These are phyloP conservation scores for Atta colombica DNA, from an alignment of 1,140 invertebrate species.

Conservation along the genomic window DNA sequence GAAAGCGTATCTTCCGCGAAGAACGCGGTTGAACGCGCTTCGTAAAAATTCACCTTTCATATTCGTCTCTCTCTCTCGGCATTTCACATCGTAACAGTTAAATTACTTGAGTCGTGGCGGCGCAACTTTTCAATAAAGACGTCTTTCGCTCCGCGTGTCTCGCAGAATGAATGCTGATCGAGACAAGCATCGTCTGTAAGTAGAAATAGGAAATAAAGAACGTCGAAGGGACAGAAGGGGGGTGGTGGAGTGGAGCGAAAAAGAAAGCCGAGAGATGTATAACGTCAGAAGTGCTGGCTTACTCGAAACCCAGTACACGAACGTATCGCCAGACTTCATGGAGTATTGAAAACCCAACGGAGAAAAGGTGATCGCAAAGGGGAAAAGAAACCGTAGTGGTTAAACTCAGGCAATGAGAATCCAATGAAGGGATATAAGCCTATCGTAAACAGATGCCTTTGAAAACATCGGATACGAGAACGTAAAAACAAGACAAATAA, in stretches of 20 bases:
- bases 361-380: conserved; percentile 14
- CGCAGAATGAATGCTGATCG: conserved; percentile 62
- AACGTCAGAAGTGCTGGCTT: conserved; percentile 56
- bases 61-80: conserved; percentile 42
- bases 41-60: conserved; percentile 38
- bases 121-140: conserved; percentile 57
- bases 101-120: conserved; percentile 35
- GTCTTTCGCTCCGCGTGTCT: conserved; percentile 37
- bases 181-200: conserved; percentile 70
- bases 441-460: conserved; percentile 56
- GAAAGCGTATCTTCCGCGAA: conserved; percentile 10
- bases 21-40: not conserved
- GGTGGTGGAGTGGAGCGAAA: not conserved
- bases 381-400: conserved; percentile 40
- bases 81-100: conserved; percentile 39
- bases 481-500: not conserved
- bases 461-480: conserved; percentile 38
- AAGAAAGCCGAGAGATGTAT: conserved; percentile 40
- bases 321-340: conserved; percentile 54
- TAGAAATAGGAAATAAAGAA: conserved; percentile 66
- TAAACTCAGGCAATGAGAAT: conserved; percentile 58
- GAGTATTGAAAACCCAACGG: conserved; percentile 34
- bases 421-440: conserved; percentile 43
- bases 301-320: conserved; percentile 63
- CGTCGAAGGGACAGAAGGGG: not conserved